Evolutionary conservation across 1,140 invertebrate species (phyloP).

Genomic region (Bilobella aurantiaca): DNA sequence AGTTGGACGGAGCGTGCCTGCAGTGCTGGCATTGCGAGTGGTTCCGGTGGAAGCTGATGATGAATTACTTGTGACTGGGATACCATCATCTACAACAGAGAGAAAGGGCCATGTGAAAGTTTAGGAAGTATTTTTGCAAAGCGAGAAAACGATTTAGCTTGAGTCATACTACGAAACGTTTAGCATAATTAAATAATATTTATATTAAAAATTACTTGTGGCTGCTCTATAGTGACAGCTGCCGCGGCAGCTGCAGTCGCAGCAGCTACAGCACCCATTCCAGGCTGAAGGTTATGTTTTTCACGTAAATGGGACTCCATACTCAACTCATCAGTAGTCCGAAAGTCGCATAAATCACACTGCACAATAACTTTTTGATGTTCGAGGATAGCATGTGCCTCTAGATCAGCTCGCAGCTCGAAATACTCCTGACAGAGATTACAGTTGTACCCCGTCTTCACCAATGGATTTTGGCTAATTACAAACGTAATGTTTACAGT

Average conservation of each 20-base stretch:
- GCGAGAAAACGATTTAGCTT: no score
- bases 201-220: background rate
- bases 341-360: slow-evolving; percentile 39
- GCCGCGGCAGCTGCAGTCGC: slow-evolving; percentile 31
- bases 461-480: slow-evolving; percentile 35
- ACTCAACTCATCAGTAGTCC: slow-evolving; percentile 32
- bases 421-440: slow-evolving; percentile 38
- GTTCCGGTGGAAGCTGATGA: no score
- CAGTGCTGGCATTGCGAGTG: no score
- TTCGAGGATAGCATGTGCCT: slow-evolving; percentile 38
- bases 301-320: slow-evolving; percentile 35
- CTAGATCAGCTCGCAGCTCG: slow-evolving; percentile 37
- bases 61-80: no score
- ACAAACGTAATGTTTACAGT: slow-evolving; percentile 13
- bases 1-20: background rate
- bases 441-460: slow-evolving; percentile 36
- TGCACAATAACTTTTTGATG: slow-evolving; percentile 39
- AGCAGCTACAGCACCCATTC: slow-evolving; percentile 38
- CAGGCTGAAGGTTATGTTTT: slow-evolving; percentile 37
- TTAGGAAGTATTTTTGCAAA: no score
- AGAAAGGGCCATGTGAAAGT: no score
- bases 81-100: no score
- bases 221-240: slow-evolving; percentile 16
- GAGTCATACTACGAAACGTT: no score
- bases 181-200: background rate